Percentiles rank a stretch among this genome's conserved stretches.
Evolutionary conservation across 2,888 invertebrate genomes (phyloP).

Genomic region (Muschampia plurimacula): DNA sequence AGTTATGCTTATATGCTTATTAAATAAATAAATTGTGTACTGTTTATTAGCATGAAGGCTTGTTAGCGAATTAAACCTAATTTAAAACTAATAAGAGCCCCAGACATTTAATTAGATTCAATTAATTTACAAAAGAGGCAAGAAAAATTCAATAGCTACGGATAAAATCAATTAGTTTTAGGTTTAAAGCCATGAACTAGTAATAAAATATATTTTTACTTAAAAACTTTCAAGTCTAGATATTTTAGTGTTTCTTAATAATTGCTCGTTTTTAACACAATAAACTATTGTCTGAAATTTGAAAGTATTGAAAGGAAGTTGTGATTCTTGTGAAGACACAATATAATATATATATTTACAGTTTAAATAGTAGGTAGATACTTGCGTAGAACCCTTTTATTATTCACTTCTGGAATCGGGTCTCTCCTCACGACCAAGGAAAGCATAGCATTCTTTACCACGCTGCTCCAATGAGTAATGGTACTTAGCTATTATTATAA

Average conservation of each 20-base stretch:
- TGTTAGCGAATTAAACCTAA: background rate
- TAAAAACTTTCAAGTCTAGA: conserved; percentile 25
- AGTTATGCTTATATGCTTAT: background rate
- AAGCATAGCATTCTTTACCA: too few relatives aligned
- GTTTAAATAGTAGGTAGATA: too few relatives aligned
- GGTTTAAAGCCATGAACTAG: conserved; percentile 27
- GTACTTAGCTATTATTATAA: too few relatives aligned
- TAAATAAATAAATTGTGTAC: background rate
- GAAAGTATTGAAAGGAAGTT: background rate
- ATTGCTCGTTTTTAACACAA: too few relatives aligned
- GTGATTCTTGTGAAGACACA: background rate
- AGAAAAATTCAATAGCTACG: conserved; percentile 13
- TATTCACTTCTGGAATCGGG: too few relatives aligned
- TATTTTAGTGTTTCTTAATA: conserved; percentile 16
- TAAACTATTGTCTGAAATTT: background rate
- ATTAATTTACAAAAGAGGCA: conserved; percentile 10
- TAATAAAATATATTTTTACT: conserved; percentile 32
- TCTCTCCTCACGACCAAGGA: too few relatives aligned
- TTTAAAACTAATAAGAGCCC: background rate
- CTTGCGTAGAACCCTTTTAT: too few relatives aligned
- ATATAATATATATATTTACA: background rate
- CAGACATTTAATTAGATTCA: conserved; percentile 17
- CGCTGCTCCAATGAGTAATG: too few relatives aligned
- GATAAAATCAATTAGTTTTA: conserved; percentile 28
- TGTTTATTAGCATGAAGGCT: background rate